These are phyloP conservation scores for Anarsia innoxiella DNA, from an alignment of 2,888 invertebrate genomes.

Conservation along the genomic window DNA sequence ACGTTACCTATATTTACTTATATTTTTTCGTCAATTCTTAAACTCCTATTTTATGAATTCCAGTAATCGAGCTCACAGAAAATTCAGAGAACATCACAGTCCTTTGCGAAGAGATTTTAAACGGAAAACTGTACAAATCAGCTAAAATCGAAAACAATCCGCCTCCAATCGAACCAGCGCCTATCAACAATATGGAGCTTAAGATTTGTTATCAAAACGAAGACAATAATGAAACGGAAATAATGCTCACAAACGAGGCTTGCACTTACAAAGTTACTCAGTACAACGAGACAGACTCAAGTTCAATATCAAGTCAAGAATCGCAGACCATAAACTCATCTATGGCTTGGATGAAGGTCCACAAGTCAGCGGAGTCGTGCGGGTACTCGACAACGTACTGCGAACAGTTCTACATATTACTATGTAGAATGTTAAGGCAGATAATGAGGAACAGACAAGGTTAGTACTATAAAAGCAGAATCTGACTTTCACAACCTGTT, in stretches of 20 bases:
- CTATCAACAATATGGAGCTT: conserved; percentile 44
- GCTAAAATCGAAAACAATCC: conserved; percentile 37
- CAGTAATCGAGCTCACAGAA: conserved; percentile 80
- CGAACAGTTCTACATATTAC: conserved; percentile 75
- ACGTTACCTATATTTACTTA: no score
- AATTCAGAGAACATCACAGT: conserved; percentile 61
- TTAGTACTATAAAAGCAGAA: no score
- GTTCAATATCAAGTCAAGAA: conserved; percentile 51
- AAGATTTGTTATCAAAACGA: conserved; percentile 57
- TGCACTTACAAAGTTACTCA: conserved; percentile 58
- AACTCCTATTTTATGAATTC: no score
- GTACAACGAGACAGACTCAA: conserved; percentile 48
- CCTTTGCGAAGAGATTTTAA: conserved; percentile 72
- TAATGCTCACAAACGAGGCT: conserved; percentile 52
- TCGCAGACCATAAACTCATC: conserved; percentile 51
- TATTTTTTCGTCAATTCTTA: no score
- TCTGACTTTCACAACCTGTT: no score
- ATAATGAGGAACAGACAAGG: conserved; percentile 75
- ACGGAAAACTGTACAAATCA: conserved; percentile 72
- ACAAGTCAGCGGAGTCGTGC: conserved; percentile 51
- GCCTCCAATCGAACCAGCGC: conserved; percentile 38
- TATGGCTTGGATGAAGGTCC: conserved; percentile 71
- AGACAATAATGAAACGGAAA: conserved; percentile 52
- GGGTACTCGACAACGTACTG: conserved; percentile 70
- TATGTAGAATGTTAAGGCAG: conserved; percentile 76